Percentiles rank a stretch among this genome's conserved stretches.
Evolutionary conservation across 1,140 invertebrate species (phyloP).

Genomic region (Paraescarpia echinospica): DNA sequence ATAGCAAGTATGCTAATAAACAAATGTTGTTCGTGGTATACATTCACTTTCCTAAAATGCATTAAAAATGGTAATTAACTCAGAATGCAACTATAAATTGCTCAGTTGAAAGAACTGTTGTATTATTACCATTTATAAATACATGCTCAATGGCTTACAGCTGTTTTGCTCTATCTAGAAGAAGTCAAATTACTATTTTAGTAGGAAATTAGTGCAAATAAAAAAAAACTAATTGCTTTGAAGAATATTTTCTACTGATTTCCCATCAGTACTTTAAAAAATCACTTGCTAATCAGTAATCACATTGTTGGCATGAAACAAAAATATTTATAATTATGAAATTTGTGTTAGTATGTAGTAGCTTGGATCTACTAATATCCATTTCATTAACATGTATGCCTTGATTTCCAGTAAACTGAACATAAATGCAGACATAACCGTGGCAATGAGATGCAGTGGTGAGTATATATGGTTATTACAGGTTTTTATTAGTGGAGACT

Average conservation of each 20-base stretch:
- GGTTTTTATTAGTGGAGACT: neutral
- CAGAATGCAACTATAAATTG: too few relatives aligned
- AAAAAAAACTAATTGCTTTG: neutral
- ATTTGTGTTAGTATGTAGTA: neutral
- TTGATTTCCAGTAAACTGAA: slow-evolving; percentile 72
- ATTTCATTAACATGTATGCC: slow-evolving; percentile 16
- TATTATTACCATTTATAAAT: too few relatives aligned
- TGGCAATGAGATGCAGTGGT: slow-evolving; percentile 87
- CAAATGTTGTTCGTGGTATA: too few relatives aligned
- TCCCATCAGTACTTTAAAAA: neutral
- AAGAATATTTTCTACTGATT: neutral
- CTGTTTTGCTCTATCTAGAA: too few relatives aligned
- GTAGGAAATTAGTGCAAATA: neutral
- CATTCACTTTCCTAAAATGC: too few relatives aligned
- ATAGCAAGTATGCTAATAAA: too few relatives aligned
- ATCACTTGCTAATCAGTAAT: neutral
- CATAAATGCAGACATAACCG: slow-evolving; percentile 91
- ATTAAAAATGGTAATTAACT: too few relatives aligned
- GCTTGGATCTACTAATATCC: too few relatives aligned
- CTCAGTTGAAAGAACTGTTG: too few relatives aligned
- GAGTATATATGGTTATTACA: slow-evolving; percentile 50
- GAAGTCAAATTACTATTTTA: neutral
- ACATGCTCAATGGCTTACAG: too few relatives aligned
- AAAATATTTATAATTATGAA: neutral
- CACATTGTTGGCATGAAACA: neutral